Conservation (phyloP, 2,797 vertebrate genomes). For the Enteromius treurensis region DNA sequence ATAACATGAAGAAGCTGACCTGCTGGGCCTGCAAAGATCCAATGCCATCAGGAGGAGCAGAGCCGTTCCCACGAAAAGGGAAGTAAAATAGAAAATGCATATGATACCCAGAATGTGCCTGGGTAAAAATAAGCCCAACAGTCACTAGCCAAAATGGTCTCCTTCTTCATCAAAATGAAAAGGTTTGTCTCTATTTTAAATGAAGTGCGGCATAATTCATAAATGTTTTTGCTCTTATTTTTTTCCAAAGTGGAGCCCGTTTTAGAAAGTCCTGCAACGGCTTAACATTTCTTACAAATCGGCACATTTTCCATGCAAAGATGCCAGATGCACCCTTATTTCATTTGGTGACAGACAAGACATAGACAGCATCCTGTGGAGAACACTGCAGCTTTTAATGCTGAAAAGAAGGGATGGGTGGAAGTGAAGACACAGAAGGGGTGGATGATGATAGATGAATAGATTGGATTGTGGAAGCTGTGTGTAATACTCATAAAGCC, state of each 20-base stretch:
- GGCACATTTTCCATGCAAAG: constrained; percentile 72
- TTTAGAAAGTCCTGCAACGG: constrained; percentile 50
- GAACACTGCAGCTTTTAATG: constrained; percentile 9
- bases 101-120: constrained; percentile 61
- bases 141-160: constrained; percentile 48
- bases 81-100: constrained; percentile 63
- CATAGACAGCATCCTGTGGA: constrained; percentile 52
- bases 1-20: constrained; percentile 71
- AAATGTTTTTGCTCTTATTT: background rate
- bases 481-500: constrained; percentile 56
- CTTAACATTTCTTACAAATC: constrained; percentile 29
- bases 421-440: constrained; percentile 47
- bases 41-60: constrained; percentile 65
- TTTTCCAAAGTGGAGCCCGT: constrained; percentile 38
- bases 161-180: background rate
- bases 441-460: constrained; percentile 29
- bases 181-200: background rate
- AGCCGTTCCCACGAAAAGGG: constrained; percentile 63
- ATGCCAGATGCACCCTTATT: constrained; percentile 44
- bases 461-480: constrained; percentile 54
- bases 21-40: constrained; percentile 73
- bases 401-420: constrained; percentile 11
- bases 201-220: background rate
- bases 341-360: constrained; percentile 15
- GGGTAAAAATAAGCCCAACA: constrained; percentile 37